Base-by-base conservation (phyloP, 2,113 vertebrate species). In the Limnothrissa miodon region DNA sequence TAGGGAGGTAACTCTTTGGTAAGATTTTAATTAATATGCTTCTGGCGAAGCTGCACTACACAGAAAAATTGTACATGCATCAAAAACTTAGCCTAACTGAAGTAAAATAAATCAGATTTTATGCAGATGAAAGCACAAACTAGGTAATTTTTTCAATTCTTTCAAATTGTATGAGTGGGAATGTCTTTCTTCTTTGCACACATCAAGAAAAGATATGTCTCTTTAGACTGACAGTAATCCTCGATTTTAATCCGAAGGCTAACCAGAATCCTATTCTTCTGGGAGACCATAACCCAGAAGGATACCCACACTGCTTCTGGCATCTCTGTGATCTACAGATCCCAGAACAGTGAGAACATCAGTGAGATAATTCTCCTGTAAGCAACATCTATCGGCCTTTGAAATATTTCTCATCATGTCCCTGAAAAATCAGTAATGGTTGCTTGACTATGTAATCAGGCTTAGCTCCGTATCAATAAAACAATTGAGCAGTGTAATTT, bases 331-430 rank as follows among this genome's bases (percentile, higher is more conserved):
- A 15, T 36, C 9, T 13, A 74, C 29, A 62, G 5, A 74, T 13
- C 66, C 66, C 66, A 11, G 33, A 70, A 3, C 62, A 74, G 10
- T 36, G 33, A 74, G 29, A 74, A n/a, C n/a, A n/a, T n/a, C n/a
- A 15, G 33, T 36, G 25, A 25, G 25, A 62, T 62, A 6, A 70
- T 15, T 70, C 29, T 70, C 9, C 29, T 70, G 8, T 8, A 33
- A 70, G 29, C 25, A 36, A 36, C n/a, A 17, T 80, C 79, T 80
- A 19, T 48, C 79, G 46, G n/a, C 59, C 80, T 44, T 23, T 56
- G 6, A 56, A 56, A 23, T 23, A 19, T 5, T 56, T 23, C 21
- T 21, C 51, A 5, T 0, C 5, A 56, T 19, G 21, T 56, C 51
- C 4, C 7, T 4, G 51, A 56, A 56, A 23, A 2, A 19, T 56